Conservation (phyloP, 1,140 invertebrate species). For the Drosophila orena region DNA sequence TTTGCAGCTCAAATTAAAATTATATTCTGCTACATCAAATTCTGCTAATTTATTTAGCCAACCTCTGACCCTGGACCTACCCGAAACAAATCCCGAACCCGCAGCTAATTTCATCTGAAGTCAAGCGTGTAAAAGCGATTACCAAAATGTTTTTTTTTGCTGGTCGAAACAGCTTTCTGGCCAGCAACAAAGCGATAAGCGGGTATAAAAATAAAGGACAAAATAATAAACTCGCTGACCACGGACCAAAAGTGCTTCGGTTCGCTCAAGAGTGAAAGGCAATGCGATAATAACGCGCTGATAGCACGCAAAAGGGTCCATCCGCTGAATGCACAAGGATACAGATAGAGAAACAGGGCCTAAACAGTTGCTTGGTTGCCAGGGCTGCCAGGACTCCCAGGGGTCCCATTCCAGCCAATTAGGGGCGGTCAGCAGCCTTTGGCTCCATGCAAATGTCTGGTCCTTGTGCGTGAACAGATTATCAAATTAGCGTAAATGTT, state of each 20-base stretch:
- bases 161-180: constrained; percentile 61
- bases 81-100: constrained; percentile 50
- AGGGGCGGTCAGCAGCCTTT: constrained; percentile 55
- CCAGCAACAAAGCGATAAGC: constrained; percentile 56
- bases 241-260: constrained; percentile 50
- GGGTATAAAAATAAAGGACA: constrained; percentile 63
- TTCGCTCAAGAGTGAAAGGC: constrained; percentile 60
- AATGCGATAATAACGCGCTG: constrained; percentile 84
- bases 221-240: constrained; percentile 84
- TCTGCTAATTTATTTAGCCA: constrained; percentile 45
- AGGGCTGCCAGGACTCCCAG: constrained; percentile 43
- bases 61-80: constrained; percentile 13
- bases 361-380: not conserved
- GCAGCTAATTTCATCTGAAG: constrained; percentile 74
- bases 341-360: constrained; percentile 32
- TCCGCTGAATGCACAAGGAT: constrained; percentile 11
- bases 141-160: constrained; percentile 45
- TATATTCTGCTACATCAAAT: constrained; percentile 24
- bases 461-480: constrained; percentile 81
- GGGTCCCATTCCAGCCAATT: constrained; percentile 84
- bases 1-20: constrained; percentile 1
- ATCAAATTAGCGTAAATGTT: constrained; percentile 84
- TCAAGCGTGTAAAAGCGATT: constrained; percentile 79
- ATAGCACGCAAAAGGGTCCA: constrained; percentile 65
- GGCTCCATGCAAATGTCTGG: constrained; percentile 72